phyloP scores from a whole-genome alignment of 2,113 vertebrate genomes.

The Cranoglanis bouderius region DNA sequence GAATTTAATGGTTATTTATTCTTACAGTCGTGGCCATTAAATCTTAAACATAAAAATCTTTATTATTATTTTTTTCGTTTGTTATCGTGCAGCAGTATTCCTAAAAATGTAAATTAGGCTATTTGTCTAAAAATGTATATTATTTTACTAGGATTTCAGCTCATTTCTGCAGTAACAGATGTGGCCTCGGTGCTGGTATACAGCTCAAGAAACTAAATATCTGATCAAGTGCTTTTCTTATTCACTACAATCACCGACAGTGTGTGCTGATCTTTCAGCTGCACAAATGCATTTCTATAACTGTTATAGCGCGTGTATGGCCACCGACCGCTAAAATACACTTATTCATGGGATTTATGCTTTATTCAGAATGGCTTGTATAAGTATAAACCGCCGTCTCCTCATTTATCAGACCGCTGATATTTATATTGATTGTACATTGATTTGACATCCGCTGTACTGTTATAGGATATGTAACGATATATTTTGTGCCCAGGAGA shows the following conservation, averaged over 20 bases:
- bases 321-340: neutral
- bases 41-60: no score
- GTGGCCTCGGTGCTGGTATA: neutral
- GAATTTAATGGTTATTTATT: neutral
- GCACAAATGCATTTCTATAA: neutral
- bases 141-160: neutral
- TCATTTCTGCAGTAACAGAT: neutral
- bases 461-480: constrained; percentile 29
- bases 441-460: neutral
- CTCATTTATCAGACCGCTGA: neutral
- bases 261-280: neutral
- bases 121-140: neutral
- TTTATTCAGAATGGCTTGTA: neutral
- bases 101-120: no score
- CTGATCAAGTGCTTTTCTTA: neutral
- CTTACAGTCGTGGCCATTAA: neutral
- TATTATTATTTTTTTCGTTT: neutral
- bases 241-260: neutral
- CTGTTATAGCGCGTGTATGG: neutral
- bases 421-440: neutral
- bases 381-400: neutral
- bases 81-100: neutral
- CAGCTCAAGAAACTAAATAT: neutral
- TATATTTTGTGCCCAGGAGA: constrained; percentile 73
- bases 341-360: neutral